A percentile compares a stretch with the other conserved stretches of the same genome.
phyloP scores from a whole-genome alignment of 2,113 vertebrate genomes.

The Anseranas semipalmata region DNA sequence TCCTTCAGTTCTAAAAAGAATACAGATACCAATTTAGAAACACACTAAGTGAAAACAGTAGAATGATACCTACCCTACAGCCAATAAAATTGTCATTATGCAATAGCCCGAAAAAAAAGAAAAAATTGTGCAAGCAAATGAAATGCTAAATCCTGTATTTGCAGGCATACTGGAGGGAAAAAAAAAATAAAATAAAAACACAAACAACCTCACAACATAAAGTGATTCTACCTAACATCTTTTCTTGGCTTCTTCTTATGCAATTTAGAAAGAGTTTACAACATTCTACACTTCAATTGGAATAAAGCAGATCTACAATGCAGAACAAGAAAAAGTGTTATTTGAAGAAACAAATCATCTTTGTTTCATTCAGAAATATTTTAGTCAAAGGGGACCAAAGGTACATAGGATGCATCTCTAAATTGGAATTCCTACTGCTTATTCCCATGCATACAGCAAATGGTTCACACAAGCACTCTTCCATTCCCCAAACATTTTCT shows the following conservation, averaged over 20 bases:
- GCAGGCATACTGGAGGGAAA: neutral
- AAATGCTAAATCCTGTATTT: neutral
- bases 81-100: neutral
- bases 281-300: neutral
- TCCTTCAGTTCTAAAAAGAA: conserved; percentile 87
- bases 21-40: conserved; percentile 5
- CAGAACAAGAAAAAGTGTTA: neutral
- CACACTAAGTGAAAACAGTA: neutral
- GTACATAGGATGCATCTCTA: neutral
- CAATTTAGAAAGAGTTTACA: neutral
- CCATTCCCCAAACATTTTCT: neutral
- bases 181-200: neutral
- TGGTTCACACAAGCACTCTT: neutral
- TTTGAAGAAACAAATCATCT: neutral
- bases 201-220: neutral
- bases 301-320: neutral
- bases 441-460: neutral
- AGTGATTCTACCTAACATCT: neutral
- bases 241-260: neutral
- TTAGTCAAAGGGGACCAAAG: neutral
- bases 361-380: neutral
- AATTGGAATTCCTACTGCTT: neutral
- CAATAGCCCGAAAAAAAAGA: neutral
- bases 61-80: neutral
- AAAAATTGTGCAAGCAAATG: neutral